Evolutionary conservation across 2,888 invertebrate genomes (phyloP).

Genomic region (Sinohyriopsis cumingii): DNA sequence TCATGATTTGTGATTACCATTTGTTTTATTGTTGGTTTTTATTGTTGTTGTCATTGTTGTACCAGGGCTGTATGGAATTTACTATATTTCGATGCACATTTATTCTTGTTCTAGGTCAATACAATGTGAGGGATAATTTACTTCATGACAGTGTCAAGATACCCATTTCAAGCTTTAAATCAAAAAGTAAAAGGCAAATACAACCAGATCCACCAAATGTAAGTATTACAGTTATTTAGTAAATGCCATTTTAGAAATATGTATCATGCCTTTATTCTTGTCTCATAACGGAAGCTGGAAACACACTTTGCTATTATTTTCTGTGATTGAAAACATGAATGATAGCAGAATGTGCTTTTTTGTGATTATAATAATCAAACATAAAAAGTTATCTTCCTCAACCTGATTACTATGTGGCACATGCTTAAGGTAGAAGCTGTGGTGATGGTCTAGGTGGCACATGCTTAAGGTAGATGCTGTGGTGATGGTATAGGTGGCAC

Average conservation of each 20-base stretch:
- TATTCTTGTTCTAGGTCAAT: conserved; percentile 59
- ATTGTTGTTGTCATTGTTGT: no score
- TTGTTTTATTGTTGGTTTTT: no score
- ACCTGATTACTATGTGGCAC: no score
- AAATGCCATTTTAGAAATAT: neutral
- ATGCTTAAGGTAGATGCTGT: no score
- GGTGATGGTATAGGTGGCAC: no score
- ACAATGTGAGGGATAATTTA: conserved; percentile 66
- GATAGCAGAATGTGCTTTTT: neutral
- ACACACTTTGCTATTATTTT: no score
- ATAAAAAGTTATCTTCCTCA: neutral
- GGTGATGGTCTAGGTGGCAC: no score
- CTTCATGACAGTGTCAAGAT: conserved; percentile 58
- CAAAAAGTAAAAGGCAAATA: conserved; percentile 59
- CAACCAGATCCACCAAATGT: conserved; percentile 53
- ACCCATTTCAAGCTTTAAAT: conserved; percentile 69
- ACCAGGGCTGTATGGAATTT: no score
- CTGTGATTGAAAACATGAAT: neutral
- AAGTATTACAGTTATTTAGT: conserved; percentile 22
- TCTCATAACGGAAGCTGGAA: no score
- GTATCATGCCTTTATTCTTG: no score
- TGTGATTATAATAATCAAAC: neutral
- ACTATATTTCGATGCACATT: neutral
- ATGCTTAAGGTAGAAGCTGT: no score
- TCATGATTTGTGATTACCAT: no score